phyloP scores from a whole-genome alignment of 2,888 invertebrate species.

The Calephelis perditalis region DNA sequence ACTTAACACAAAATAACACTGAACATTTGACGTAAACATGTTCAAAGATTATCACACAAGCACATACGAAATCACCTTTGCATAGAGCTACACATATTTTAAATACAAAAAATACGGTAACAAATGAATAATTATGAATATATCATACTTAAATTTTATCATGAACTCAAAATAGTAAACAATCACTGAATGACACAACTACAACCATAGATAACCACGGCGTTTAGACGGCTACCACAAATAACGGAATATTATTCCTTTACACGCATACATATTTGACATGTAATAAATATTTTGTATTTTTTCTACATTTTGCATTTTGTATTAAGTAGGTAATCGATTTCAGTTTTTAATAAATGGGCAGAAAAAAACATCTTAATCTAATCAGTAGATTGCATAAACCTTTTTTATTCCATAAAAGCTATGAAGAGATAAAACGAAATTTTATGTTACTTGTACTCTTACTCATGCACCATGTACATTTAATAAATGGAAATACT shows the following conservation, averaged over 20 bases:
- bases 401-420: too few species aligned
- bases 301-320: too few species aligned
- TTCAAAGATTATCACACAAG: constrained; percentile 39
- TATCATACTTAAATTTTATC: constrained; percentile 33
- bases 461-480: too few species aligned
- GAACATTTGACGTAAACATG: constrained; percentile 67
- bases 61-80: constrained; percentile 26
- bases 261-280: constrained; percentile 35
- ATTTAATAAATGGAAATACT: too few species aligned
- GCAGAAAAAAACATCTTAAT: too few species aligned
- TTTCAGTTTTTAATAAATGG: too few species aligned
- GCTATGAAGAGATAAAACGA: too few species aligned
- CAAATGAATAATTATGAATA: not conserved
- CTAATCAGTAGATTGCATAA: too few species aligned
- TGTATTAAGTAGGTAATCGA: too few species aligned
- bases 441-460: too few species aligned
- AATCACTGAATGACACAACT: constrained; percentile 69
- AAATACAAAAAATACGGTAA: constrained; percentile 13
- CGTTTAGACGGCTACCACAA: constrained; percentile 67
- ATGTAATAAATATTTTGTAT: too few species aligned
- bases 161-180: constrained; percentile 69
- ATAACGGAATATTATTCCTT: constrained; percentile 53
- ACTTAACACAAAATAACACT: constrained; percentile 44
- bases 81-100: constrained; percentile 22
- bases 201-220: constrained; percentile 68